Base-by-base conservation (phyloP, 2,888 invertebrate genomes). In the Sarcophaga caerulescens region DNA sequence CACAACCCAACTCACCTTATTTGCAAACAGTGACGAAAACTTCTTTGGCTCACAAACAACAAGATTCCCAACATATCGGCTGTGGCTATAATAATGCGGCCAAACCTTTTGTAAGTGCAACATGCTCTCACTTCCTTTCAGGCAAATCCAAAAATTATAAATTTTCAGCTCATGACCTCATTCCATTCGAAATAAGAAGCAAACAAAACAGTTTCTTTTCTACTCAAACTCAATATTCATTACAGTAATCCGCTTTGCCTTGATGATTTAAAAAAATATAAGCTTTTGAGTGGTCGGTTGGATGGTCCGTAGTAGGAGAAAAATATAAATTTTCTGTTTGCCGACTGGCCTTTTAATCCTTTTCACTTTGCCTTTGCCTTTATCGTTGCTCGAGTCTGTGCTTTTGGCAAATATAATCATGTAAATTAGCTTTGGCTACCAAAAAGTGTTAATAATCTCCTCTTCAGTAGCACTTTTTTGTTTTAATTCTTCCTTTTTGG, bases 11-110 rank as follows among this genome's bases (percentile, higher is more conserved):
- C 84, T 90, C 92, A 85, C 90, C 91, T 84, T 91, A 92, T 89
- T 89, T 92, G 89, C 94, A 95, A 87, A 96, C 97, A 52, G 97
- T 98, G 90, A 98, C 98, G 91, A 96, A 95, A 94, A 98, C 98
- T 88, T 98, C 97, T 88, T 94, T 98, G 90, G 96, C 97, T 91
- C 96, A 96, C 87, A 95, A 94, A 87, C 89, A 94, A 86, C 95
- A 95, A 90, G 95, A 95, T n/a, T 94, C 95, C 87, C 94, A 95
- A 90, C 95, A 95, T 88, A 97, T 98, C 92, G 98, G 98, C 89
- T 96, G 96, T 90, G 96, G 96, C 87, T 97, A 98, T 94, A 98
- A 98, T 94, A 95, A 96, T 90, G 95, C 96, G 87, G 97, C 98
- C 66, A 97, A 97, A 93, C 98, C 98, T 88, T 98, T 98, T 93